A percentile compares a stretch with the other conserved stretches of the same genome.
These are phyloP conservation scores for Megaceryle alcyon DNA, from an alignment of 2,797 vertebrate species.

Conservation along the genomic window DNA sequence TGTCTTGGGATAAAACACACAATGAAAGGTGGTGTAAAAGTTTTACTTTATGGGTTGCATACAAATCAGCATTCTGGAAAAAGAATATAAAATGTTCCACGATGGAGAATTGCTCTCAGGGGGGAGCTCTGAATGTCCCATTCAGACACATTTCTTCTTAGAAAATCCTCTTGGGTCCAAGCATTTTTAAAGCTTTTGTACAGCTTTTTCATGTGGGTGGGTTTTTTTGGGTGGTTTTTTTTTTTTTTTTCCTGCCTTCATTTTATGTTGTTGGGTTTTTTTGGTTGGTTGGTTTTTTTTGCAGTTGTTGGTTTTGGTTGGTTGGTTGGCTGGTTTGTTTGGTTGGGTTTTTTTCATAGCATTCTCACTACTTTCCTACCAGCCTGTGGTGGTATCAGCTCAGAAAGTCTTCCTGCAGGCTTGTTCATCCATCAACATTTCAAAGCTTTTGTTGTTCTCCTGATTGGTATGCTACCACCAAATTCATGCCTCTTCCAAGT, in stretches of 20 bases:
- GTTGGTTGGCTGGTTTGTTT: too few species aligned
- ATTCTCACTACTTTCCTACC: background rate
- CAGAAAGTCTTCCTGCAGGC: background rate
- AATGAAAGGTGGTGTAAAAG: background rate
- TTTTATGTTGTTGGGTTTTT: background rate
- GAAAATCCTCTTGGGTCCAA: conserved; percentile 15
- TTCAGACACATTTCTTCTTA: background rate
- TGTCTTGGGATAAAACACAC: background rate
- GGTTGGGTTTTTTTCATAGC: background rate
- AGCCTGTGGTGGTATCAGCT: background rate
- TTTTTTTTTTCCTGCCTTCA: accelerated
- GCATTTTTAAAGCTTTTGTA: background rate
- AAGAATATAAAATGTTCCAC: background rate
- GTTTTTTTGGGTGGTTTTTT: too few species aligned
- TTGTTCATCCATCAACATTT: background rate
- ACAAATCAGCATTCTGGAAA: conserved; percentile 9
- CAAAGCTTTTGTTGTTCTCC: background rate
- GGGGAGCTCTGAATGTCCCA: background rate
- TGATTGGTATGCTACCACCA: background rate
- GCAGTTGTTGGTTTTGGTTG: background rate
- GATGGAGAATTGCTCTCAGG: conserved; percentile 4
- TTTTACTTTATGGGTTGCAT: conserved; percentile 20
- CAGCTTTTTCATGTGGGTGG: background rate
- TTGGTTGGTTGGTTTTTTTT: background rate
- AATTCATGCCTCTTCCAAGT: background rate